Percentiles rank a stretch among this genome's conserved stretches.
These are phyloP conservation scores for Troides aeacus DNA, from an alignment of 2,888 invertebrate genomes.

Conservation along the genomic window DNA sequence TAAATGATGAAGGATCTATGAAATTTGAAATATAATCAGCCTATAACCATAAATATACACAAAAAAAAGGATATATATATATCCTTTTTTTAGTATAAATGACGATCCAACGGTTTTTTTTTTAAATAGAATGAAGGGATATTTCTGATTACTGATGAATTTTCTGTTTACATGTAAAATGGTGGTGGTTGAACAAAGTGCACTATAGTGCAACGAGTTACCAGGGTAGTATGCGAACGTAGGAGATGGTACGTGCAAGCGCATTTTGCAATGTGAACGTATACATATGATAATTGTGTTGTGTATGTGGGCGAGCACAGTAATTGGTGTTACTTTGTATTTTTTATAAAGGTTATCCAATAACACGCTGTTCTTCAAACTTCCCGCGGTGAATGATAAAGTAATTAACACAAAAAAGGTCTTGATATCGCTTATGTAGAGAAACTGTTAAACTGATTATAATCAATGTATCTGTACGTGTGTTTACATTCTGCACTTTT, in stretches of 20 bases:
- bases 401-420: constrained; percentile 5
- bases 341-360: constrained; percentile 24
- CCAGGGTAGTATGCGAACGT: constrained; percentile 55
- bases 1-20: too few species aligned
- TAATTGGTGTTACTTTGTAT: constrained; percentile 10
- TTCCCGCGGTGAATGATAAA: constrained; percentile 7
- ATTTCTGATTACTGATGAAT: too few species aligned
- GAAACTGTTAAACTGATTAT: too few species aligned
- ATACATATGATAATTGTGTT: background rate
- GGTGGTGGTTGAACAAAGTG: constrained; percentile 42
- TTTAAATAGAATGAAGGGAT: too few species aligned
- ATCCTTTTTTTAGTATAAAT: too few species aligned
- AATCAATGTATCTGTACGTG: too few species aligned
- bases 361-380: constrained; percentile 22
- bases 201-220: constrained; percentile 64
- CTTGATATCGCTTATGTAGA: background rate
- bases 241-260: constrained; percentile 39
- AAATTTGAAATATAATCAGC: too few species aligned
- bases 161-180: too few species aligned
- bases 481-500: too few species aligned
- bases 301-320: background rate
- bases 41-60: too few species aligned
- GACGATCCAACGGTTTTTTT: too few species aligned
- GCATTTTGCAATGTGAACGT: constrained; percentile 18
- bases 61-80: too few species aligned